A percentile compares a stretch with the other conserved stretches of the same genome.
These are phyloP conservation scores for Apoderus coryli DNA, from an alignment of 2,888 invertebrate genomes.

Conservation along the genomic window DNA sequence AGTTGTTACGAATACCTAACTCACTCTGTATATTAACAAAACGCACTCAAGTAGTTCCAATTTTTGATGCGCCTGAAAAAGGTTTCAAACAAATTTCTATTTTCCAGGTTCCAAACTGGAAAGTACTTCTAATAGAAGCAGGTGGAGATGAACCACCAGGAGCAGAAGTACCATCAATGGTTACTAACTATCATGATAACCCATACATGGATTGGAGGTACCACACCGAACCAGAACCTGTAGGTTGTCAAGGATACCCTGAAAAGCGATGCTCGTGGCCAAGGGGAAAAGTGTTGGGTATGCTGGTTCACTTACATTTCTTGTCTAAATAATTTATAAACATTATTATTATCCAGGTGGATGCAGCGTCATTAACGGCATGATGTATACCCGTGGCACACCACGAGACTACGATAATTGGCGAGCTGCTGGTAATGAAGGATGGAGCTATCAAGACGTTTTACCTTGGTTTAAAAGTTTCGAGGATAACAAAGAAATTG, in stretches of 20 bases:
- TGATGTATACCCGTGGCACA: conserved; percentile 73
- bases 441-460: conserved; percentile 69
- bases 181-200: conserved; percentile 45
- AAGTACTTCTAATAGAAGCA: conserved; percentile 55
- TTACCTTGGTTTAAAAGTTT: conserved; percentile 58
- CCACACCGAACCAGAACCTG: conserved; percentile 45
- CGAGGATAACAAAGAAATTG: conserved; percentile 51
- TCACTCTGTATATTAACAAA: too few relatives aligned
- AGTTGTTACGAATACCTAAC: too few relatives aligned
- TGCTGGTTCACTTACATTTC: too few relatives aligned
- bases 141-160: conserved; percentile 56
- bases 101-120: conserved; percentile 51
- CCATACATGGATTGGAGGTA: conserved; percentile 54
- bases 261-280: conserved; percentile 50
- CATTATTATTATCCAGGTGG: too few relatives aligned
- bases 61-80: too few relatives aligned
- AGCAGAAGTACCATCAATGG: conserved; percentile 50
- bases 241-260: conserved; percentile 41
- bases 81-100: too few relatives aligned
- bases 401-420: conserved; percentile 62
- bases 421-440: conserved; percentile 53
- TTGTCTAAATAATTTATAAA: too few relatives aligned
- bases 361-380: conserved; percentile 58
- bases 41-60: too few relatives aligned
- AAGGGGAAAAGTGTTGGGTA: conserved; percentile 55